Evolutionary conservation across 2,797 vertebrate species (phyloP), one percentile per base, ranked within the genome.

Genomic region (Tenualosa ilisha): DNA sequence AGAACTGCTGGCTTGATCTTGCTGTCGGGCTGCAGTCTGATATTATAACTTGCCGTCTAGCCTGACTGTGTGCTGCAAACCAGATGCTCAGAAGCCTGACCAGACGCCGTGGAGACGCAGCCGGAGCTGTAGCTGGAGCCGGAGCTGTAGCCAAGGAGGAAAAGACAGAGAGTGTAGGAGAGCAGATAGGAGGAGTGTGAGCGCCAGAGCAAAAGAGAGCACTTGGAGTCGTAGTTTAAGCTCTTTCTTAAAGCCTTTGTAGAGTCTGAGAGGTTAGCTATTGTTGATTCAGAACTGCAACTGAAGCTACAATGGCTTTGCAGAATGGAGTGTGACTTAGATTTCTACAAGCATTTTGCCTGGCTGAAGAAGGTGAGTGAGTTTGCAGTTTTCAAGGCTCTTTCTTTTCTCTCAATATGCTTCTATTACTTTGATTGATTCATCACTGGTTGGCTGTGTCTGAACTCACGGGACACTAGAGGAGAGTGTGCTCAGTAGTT

Each of bases 291-390:
- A 63, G 22, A 79, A 46, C 37, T 43, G 72, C 92, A 87, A 85
- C 81, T 81, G 81, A 85, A 89, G 88, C 88, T 93, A 96, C 95
- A 91, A 98, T 99, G 98, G 98, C 95, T 95, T 91, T 95, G 91
- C 95, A 97, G 94, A 92, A 99, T 99, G 98, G 98, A 99, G 95
- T 95, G 96, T 94, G 96, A 97, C 91, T 97, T 98, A 96, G 97
- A 99, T 96, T 97, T 98, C 95, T 97, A 98, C 96, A 98, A 97
- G 95, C 97, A 99, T 94, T 98, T 99, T 94, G 92, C 96, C 84
- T 99, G 98, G 98, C 96, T 99, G 82, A 96, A 95, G 92, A 97
- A 97, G 98, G 98, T 99, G 97, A 97, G 98, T 89, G 87, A 83
- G 93, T 86, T 90, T 90, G 88, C 82, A 87, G 22, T 84, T 90